These are phyloP conservation scores for Sycophila sp. DNA, from an alignment of 1,140 invertebrate species.

Conservation along the genomic window DNA sequence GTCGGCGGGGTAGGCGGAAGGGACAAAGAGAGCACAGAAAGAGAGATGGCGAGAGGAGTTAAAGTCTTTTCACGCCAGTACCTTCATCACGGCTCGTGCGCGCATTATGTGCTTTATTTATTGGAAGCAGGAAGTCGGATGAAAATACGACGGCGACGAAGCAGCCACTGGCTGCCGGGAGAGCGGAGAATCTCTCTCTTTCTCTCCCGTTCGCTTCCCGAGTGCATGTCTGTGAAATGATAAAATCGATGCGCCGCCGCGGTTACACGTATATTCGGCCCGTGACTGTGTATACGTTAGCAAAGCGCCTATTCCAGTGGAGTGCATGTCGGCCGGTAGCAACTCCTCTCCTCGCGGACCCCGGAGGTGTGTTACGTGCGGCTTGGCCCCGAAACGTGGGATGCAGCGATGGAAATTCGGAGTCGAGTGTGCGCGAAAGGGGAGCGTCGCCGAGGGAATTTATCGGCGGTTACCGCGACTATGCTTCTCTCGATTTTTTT, in stretches of 20 bases:
- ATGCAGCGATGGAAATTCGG: neutral
- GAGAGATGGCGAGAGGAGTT: neutral
- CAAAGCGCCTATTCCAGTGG: neutral
- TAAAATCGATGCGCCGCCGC: constrained; percentile 24
- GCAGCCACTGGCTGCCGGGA: too few species aligned
- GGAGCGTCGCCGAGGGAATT: neutral
- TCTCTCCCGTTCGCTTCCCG: neutral
- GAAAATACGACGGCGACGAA: constrained; percentile 7
- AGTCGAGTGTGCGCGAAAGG: neutral
- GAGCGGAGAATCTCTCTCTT: neutral
- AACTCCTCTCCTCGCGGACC: neutral
- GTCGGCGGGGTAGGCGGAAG: neutral
- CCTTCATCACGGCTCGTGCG: constrained; percentile 6
- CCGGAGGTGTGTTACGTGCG: neutral
- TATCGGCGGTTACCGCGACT: neutral
- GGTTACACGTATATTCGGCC: neutral
- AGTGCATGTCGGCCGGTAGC: neutral
- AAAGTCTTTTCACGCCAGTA: constrained; percentile 7
- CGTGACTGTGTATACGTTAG: neutral
- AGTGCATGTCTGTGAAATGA: neutral
- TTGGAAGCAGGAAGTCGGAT: constrained; percentile 28
- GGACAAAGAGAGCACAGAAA: neutral
- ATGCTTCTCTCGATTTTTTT: neutral
- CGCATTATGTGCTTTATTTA: constrained; percentile 25
- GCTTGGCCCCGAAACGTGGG: neutral